These are phyloP conservation scores for Eonycteris spelaea DNA, from an alignment of 2,113 vertebrate genomes.

Conservation along the genomic window DNA sequence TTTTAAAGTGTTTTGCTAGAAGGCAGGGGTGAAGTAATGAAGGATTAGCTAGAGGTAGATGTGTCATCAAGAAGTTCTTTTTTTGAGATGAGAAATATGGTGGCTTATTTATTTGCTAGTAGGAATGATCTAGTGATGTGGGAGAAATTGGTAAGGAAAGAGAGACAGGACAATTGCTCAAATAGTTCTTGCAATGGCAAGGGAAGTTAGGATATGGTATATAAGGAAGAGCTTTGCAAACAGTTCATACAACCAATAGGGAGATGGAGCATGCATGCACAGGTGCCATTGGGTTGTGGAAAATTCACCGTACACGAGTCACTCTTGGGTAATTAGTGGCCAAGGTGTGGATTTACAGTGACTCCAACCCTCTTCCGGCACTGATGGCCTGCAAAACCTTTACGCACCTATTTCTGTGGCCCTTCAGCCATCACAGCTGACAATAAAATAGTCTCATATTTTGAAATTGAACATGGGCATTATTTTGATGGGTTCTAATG, in stretches of 20 bases:
- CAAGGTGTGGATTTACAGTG: not conserved
- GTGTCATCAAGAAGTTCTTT: not conserved
- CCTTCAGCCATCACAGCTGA: not conserved
- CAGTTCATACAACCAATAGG: not conserved
- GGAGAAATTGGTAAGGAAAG: not conserved
- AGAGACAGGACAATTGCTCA: not conserved
- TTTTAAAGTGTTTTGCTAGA: not conserved
- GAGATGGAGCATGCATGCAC: not conserved
- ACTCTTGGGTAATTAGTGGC: not conserved
- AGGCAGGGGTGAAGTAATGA: not conserved
- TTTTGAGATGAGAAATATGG: not conserved
- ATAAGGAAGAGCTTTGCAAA: not conserved
- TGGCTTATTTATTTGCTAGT: not conserved
- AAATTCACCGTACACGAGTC: not conserved
- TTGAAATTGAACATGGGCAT: not conserved
- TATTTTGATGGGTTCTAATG: not conserved
- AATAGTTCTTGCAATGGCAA: not conserved
- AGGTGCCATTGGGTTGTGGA: not conserved
- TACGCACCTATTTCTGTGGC: not conserved
- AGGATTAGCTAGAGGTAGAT: not conserved
- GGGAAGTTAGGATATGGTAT: not conserved
- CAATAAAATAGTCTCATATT: not conserved
- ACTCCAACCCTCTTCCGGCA: not conserved
- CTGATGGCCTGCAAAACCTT: not conserved
- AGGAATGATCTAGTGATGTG: not conserved